These are phyloP conservation scores for Mixornis gularis DNA, from an alignment of 2,113 vertebrate genomes.

Conservation along the genomic window DNA sequence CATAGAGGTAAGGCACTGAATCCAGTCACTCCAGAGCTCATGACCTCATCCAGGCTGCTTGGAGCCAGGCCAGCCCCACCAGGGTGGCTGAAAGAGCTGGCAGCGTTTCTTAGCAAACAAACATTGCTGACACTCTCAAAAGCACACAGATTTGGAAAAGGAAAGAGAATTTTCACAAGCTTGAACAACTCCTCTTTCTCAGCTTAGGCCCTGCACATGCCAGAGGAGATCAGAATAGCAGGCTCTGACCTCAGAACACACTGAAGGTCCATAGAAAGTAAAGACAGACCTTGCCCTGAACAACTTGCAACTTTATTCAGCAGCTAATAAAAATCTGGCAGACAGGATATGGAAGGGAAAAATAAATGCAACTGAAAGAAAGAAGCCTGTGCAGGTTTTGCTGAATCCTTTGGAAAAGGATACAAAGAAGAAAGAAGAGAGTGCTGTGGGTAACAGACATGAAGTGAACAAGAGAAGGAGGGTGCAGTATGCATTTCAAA, in stretches of 20 bases:
- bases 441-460: not conserved
- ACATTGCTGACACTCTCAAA: not conserved
- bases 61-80: not conserved
- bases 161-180: not conserved
- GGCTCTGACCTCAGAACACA: not conserved
- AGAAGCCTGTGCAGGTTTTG: not conserved
- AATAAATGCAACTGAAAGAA: not conserved
- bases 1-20: not conserved
- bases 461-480: not conserved
- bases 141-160: not conserved
- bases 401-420: not conserved
- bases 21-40: not conserved
- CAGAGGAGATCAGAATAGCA: not conserved
- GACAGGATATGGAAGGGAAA: not conserved
- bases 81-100: not conserved
- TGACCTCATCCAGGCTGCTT: not conserved
- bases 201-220: rapidly evolving
- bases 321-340: not conserved
- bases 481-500: rapidly evolving
- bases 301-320: not conserved
- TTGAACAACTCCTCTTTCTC: not conserved
- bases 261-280: not conserved
- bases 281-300: not conserved
- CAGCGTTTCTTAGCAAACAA: not conserved
- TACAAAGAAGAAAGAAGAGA: not conserved